A percentile compares a stretch with the other conserved stretches of the same genome.
Conservation (phyloP, 2,888 invertebrate genomes). For the Eristalinus sepulchralis region DNA sequence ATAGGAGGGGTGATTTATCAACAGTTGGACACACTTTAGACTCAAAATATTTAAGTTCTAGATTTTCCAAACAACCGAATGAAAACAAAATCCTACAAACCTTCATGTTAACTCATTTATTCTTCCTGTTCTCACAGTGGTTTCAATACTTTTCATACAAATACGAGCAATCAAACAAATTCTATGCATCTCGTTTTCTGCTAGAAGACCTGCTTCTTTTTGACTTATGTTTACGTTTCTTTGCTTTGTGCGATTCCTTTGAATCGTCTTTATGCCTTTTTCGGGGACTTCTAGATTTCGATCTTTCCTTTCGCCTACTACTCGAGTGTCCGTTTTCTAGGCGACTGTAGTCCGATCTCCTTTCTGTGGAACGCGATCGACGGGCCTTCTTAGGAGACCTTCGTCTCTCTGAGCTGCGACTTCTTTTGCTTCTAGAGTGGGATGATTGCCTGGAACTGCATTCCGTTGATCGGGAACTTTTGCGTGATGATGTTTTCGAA, state of each 20-base stretch:
- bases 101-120: too few species aligned
- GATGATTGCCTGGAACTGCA: background rate
- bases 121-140: too few species aligned
- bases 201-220: background rate
- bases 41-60: too few species aligned
- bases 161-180: too few species aligned
- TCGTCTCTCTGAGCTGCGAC: background rate
- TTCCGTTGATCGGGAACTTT: background rate
- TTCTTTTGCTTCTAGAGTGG: background rate
- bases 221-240: constrained; percentile 32
- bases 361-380: background rate
- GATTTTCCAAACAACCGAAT: too few species aligned
- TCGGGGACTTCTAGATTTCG: background rate
- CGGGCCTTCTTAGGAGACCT: background rate
- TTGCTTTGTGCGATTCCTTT: constrained; percentile 6
- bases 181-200: background rate
- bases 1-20: too few species aligned
- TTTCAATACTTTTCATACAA: too few species aligned
- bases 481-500: background rate
- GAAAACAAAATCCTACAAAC: too few species aligned
- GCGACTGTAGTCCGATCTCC: constrained; percentile 5
- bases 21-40: too few species aligned
- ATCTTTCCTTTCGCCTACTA: background rate
- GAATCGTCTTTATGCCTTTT: background rate
- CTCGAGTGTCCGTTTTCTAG: background rate